Percentiles rank a stretch among this genome's conserved stretches.
phyloP scores from a whole-genome alignment of 2,888 invertebrate species.

The Lepetodrilus schrolli region DNA sequence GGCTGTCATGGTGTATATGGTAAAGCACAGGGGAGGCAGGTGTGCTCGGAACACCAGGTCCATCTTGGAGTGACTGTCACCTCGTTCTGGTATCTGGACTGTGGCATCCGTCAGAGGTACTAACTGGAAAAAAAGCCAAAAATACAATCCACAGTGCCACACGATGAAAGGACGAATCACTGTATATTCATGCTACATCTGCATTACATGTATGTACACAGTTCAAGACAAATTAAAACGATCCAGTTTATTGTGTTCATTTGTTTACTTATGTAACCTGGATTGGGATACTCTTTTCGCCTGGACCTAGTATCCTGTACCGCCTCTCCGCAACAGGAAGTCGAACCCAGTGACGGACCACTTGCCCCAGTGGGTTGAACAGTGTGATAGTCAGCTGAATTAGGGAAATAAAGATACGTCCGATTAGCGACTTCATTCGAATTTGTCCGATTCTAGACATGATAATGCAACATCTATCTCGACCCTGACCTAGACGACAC shows the following conservation, averaged over 20 bases:
- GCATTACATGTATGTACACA: background rate
- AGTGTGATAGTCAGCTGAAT: conserved; percentile 82
- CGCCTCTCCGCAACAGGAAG: conserved; percentile 76
- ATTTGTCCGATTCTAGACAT: too few relatives aligned
- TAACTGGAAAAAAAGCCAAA: conserved; percentile 49
- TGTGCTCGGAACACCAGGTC: background rate
- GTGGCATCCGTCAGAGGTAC: background rate
- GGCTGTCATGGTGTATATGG: background rate
- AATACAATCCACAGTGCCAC: too few relatives aligned
- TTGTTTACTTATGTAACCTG: too few relatives aligned
- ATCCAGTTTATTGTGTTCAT: too few relatives aligned
- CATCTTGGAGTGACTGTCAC: background rate
- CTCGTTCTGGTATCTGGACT: background rate
- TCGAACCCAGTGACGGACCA: conserved; percentile 77
- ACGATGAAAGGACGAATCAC: background rate
- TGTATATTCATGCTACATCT: background rate
- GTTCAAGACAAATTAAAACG: conserved; percentile 53
- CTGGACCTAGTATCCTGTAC: conserved; percentile 79
- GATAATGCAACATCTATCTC: too few relatives aligned
- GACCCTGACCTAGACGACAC: too few relatives aligned
- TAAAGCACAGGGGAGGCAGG: background rate
- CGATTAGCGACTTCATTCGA: too few relatives aligned
- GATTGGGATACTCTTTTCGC: conserved; percentile 41
- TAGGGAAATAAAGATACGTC: too few relatives aligned
- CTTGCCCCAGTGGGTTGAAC: conserved; percentile 86